Conservation (phyloP, 2,888 invertebrate genomes). For the Ophraella communa region DNA sequence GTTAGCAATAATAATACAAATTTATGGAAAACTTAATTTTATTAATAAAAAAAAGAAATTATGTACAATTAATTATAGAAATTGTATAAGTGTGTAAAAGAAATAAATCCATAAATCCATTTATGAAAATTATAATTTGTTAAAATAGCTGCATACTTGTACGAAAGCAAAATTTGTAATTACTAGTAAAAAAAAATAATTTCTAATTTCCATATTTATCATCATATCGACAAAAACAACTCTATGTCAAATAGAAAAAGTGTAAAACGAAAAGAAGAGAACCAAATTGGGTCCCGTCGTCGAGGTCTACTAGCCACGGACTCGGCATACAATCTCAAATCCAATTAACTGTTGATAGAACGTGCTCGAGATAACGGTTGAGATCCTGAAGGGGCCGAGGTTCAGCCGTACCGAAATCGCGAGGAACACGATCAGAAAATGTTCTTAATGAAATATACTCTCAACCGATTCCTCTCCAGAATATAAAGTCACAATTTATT, state of each 20-base stretch:
- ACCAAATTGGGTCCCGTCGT: conserved; percentile 15
- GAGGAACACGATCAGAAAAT: conserved; percentile 50
- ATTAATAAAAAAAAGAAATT: no score
- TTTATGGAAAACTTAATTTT: no score
- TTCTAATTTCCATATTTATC: conserved; percentile 4
- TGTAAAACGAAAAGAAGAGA: background rate
- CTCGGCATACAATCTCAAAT: conserved; percentile 43
- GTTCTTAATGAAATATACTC: conserved; percentile 54
- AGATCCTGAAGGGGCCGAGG: conserved; percentile 47
- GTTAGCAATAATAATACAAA: no score
- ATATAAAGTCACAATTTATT: conserved; percentile 51
- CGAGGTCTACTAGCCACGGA: conserved; percentile 14
- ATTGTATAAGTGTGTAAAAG: no score
- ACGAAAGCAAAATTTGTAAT: no score
- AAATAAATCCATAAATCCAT: no score
- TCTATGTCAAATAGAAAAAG: background rate
- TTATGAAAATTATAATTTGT: no score
- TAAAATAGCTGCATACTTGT: no score
- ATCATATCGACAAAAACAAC: conserved; percentile 1
- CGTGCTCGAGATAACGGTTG: conserved; percentile 41
- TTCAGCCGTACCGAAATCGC: conserved; percentile 44
- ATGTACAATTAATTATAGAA: no score
- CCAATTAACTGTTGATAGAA: conserved; percentile 50
- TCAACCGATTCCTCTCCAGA: conserved; percentile 47
- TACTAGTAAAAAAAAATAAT: background rate